Base-by-base conservation (phyloP, 2,797 vertebrate genomes). In the Catharus ustulatus region DNA sequence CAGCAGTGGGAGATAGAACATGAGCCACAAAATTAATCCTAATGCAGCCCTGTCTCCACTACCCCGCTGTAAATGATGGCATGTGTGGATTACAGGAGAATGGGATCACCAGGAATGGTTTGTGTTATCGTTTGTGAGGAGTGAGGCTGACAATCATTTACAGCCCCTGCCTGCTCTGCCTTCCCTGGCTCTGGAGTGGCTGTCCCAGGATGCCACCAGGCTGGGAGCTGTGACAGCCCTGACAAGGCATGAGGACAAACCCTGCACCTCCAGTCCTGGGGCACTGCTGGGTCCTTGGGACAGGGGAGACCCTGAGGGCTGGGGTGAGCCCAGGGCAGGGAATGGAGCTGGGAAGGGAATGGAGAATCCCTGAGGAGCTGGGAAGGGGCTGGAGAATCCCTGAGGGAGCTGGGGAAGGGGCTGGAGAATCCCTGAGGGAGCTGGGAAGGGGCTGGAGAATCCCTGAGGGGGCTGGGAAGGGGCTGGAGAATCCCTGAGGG, bases 161-260 rank as follows among this genome's bases (percentile, higher is more conserved):
- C 40, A 48, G 51, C 6, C 6, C 59, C 34, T 3, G 3, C 6
- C 0, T 27, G 2, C 64, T 67, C 63, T 72, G 48, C 68, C 75
- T 57, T 4, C 30, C 16, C 48, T 42, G 48, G 8, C 11, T 23
- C 22, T 8, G 5, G 19, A 1, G 9, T 1, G 42, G 17, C 64
- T 55, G 43, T 34, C 59, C 30, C 4, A 2, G 29, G 30, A 3
- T 68, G 59, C 10, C 48, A 15, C 58, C 32, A 11, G 64, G 16
- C 43, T 5, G 49, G 15, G 34, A 16, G 61, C 15, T 40, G 81
- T 8, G 73, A 18, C 2, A 17, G 51, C 45, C 49, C 55, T 7
- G 43, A 0, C n/a, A 17, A 0, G 0, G n/a, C 5, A 1, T 1
- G 30, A 22, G 76, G 59, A 63, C 40, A 71, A n/a, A 38, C 24